These are phyloP conservation scores for Lycopodina hypogea DNA, from an alignment of 37 sponge, comb jelly and placozoan species.

Conservation along the genomic window DNA sequence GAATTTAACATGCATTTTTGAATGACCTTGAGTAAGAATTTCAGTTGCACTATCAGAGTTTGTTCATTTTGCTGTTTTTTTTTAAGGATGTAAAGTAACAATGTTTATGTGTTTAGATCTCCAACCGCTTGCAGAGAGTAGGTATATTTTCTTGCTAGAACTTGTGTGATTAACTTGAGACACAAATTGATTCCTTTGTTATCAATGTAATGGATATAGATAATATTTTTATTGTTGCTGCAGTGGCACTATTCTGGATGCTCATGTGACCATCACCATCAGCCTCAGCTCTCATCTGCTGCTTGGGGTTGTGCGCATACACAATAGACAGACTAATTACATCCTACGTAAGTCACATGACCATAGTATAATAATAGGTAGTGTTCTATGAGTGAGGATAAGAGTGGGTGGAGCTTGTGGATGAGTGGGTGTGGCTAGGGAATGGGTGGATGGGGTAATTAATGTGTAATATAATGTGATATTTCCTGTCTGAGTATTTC, in stretches of 20 bases:
- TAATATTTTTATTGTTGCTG: too few relatives aligned
- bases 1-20: too few relatives aligned
- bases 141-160: not conserved
- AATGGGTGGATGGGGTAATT: not conserved
- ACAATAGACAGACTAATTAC: constrained; percentile 30
- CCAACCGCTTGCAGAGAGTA: not conserved
- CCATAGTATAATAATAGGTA: not conserved
- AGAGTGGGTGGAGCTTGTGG: too few relatives aligned
- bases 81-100: too few relatives aligned
- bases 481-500: too few relatives aligned
- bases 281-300: constrained; percentile 17
- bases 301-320: constrained; percentile 28
- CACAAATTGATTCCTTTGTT: not conserved
- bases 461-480: too few relatives aligned
- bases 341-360: not conserved
- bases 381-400: not conserved
- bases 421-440: too few relatives aligned
- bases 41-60: too few relatives aligned
- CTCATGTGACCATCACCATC: not conserved
- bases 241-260: too few relatives aligned
- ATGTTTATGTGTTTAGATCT: too few relatives aligned
- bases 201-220: not conserved
- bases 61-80: too few relatives aligned
- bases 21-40: too few relatives aligned
- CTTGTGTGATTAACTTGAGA: not conserved